Percentiles rank a stretch among this genome's conserved stretches.
Conservation (phyloP, 2,113 vertebrate genomes). For the Nerophis ophidion region DNA sequence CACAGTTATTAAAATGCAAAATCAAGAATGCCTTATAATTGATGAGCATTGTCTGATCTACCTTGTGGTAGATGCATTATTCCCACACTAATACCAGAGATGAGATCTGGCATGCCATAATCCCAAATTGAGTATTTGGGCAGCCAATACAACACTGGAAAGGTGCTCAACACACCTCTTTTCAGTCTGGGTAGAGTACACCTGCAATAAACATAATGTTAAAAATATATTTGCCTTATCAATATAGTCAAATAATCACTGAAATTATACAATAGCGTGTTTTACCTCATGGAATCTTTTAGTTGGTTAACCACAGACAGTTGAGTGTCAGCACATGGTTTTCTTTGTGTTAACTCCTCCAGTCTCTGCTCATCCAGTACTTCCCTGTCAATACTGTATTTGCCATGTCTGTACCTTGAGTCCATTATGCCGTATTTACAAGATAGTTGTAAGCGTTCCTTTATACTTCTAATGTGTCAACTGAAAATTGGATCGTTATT, state of each 20-base stretch:
- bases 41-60: conserved; percentile 30
- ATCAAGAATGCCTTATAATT: not conserved
- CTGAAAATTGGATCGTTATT: not conserved
- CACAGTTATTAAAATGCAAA: not conserved
- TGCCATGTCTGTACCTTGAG: conserved; percentile 25
- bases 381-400: conserved; percentile 60
- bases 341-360: conserved; percentile 73
- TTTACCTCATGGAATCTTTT: conserved; percentile 67
- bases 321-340: conserved; percentile 32
- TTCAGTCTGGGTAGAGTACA: conserved; percentile 74
- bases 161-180: conserved; percentile 63
- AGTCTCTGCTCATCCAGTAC: conserved; percentile 79
- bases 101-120: conserved; percentile 83
- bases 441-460: not conserved
- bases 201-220: conserved; percentile 41
- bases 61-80: conserved; percentile 97
- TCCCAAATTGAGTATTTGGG: conserved; percentile 87
- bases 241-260: too few species aligned
- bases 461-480: not conserved
- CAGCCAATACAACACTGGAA: conserved; percentile 86
- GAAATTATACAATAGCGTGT: too few species aligned
- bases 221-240: too few species aligned
- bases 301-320: conserved; percentile 42
- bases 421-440: conserved; percentile 36
- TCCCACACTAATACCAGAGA: conserved; percentile 91